Evolutionary conservation across 2,797 vertebrate genomes (phyloP).

Genomic region (Pseudocheirus occidentalis): DNA sequence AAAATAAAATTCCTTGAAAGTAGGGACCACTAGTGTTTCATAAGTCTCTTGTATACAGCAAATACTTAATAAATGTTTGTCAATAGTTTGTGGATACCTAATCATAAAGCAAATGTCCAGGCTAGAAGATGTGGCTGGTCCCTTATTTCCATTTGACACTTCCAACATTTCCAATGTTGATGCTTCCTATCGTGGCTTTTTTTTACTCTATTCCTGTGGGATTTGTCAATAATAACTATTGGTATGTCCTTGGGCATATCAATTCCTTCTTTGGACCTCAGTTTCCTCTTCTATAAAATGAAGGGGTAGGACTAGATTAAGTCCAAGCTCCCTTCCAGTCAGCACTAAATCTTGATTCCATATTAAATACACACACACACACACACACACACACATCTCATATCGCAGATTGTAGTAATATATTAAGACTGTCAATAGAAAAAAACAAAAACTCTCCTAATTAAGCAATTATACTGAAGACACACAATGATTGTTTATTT

Average conservation of each 20-base stretch:
- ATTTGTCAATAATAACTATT: constrained; percentile 32
- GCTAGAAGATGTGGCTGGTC: background rate
- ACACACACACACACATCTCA: background rate
- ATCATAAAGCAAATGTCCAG: background rate
- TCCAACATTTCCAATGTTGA: background rate
- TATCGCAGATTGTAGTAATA: background rate
- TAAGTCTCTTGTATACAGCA: background rate
- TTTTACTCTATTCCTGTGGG: constrained; percentile 7
- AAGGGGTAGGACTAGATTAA: background rate
- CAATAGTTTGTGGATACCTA: background rate
- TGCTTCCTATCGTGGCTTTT: background rate
- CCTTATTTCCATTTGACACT: background rate
- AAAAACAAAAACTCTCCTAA: constrained; percentile 25
- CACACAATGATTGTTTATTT: constrained; percentile 25
- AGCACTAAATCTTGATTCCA: background rate
- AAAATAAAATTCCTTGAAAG: background rate
- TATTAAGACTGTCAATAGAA: background rate
- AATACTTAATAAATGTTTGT: background rate
- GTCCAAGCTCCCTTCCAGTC: background rate
- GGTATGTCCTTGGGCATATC: background rate
- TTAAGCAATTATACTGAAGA: background rate
- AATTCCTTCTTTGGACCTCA: background rate
- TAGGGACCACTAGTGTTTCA: background rate
- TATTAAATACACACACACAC: background rate
- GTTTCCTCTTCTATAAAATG: background rate